Evolutionary conservation across 1,140 invertebrate species (phyloP), one percentile per base, ranked within the genome.

Genomic region (Bactericera cockerelli): DNA sequence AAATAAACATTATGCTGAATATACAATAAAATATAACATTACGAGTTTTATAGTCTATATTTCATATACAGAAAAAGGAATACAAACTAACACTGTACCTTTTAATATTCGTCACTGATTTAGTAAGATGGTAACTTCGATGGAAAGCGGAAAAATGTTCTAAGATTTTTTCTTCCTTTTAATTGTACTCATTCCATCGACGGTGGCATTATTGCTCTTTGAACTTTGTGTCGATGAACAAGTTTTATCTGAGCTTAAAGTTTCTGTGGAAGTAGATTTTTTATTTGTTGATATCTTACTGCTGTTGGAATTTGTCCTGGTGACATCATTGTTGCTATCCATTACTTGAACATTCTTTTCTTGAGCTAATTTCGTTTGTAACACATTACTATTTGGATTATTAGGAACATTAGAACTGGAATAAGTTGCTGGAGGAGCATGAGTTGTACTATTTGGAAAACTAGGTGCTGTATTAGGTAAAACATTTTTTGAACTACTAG

Each of bases 371-470:
- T 49, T 49, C 4, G n/a, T n/a, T 8, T 49, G n/a, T 49, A 8
- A 19, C 42, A 49, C 22, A 49, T 4, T 49, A 49, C 8, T 49
- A n/a, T n/a, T 49, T 6, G 42, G 42, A 49, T 19, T 49, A n/a
- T n/a, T 49, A 19, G 42, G 42, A 49, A 49, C 42, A 49, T n/a
- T n/a, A 49, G 42, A 49, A 49, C n/a, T 49, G n/a, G 42, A 49
- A 49, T 16, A 6, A 49, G 42, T 4, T 4, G n/a, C 3, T 16
- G n/a, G 19, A n/a, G 42, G 8, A 8, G n/a, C n/a, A n/a, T n/a
- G n/a, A n/a, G n/a, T n/a, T n/a, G n/a, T n/a, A 49, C 22, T 16
- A 49, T 49, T 6, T 10, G 42, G 42, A 49, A 49, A 6, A 49
- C 22, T n/a, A 49, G 42, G 19, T 10, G 3, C 19, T 6, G 42